Conservation (phyloP, 2,113 vertebrate genomes). For the Varanus komodoensis region DNA sequence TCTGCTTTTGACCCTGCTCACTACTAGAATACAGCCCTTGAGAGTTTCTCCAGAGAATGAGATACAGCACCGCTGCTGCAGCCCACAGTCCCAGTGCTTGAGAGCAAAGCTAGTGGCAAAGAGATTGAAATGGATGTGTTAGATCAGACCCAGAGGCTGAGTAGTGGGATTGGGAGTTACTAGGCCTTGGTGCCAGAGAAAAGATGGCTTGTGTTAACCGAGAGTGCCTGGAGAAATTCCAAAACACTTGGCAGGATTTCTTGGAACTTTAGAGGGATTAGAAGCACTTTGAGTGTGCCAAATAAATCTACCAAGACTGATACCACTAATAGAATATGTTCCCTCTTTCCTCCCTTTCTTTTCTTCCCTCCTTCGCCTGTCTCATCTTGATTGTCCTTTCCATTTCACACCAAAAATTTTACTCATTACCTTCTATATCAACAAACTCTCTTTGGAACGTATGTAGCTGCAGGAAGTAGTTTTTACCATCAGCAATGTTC, state of each 20-base stretch:
- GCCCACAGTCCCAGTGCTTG: background rate
- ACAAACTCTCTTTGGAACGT: too few relatives aligned
- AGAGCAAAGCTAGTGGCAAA: background rate
- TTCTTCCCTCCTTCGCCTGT: background rate
- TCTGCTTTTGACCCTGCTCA: too few relatives aligned
- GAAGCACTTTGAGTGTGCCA: background rate
- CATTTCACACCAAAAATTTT: background rate
- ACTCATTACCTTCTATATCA: too few relatives aligned
- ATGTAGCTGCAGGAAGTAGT: background rate
- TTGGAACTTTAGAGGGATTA: background rate
- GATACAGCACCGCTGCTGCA: too few relatives aligned
- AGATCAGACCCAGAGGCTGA: background rate
- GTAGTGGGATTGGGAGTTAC: background rate
- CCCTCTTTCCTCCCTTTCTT: background rate
- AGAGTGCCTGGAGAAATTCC: constrained; percentile 6
- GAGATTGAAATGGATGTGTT: background rate
- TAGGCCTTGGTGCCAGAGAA: background rate
- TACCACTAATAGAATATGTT: background rate
- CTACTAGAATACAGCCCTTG: too few relatives aligned
- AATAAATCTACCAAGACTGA: constrained; percentile 10
- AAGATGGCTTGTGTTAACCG: background rate
- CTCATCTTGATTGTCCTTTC: background rate
- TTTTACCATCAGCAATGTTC: background rate
- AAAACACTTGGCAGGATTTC: background rate
- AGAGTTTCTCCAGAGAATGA: too few relatives aligned